A percentile compares a stretch with the other conserved stretches of the same genome.
Evolutionary conservation across 1,140 invertebrate genomes (phyloP).

Genomic region (Drosophila pachea): DNA sequence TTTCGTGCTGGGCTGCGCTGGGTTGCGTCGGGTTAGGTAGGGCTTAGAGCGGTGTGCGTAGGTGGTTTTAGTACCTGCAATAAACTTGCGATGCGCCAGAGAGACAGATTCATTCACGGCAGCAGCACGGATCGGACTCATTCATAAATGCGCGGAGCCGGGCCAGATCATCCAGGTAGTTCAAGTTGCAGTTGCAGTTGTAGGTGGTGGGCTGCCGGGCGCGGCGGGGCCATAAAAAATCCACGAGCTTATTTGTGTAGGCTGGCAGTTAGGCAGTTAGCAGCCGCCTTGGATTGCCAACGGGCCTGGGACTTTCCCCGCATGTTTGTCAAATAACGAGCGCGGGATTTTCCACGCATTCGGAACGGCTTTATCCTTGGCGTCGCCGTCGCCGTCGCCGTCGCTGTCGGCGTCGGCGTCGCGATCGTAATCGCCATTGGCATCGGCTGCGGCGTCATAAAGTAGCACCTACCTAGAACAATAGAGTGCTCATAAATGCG

Average conservation of each 20-base stretch:
- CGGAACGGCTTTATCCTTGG: slow-evolving; percentile 7
- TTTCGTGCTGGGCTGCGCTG: slow-evolving; percentile 2
- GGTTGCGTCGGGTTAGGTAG: slow-evolving; percentile 45
- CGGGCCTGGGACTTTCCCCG: slow-evolving; percentile 54
- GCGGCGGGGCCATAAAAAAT: slow-evolving; percentile 50
- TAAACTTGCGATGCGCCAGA: slow-evolving; percentile 35
- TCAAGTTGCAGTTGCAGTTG: slow-evolving; percentile 15
- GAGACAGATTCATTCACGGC: slow-evolving; percentile 57
- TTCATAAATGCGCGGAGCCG: slow-evolving; percentile 63
- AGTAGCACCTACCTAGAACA: slow-evolving; percentile 65
- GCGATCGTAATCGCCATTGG: slow-evolving; percentile 1
- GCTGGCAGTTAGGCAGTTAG: slow-evolving; percentile 62
- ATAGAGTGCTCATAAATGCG: slow-evolving; percentile 50
- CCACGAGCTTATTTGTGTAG: slow-evolving; percentile 70
- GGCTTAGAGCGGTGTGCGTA: slow-evolving; percentile 29
- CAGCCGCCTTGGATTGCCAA: slow-evolving; percentile 49
- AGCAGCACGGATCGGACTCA: slow-evolving; percentile 45
- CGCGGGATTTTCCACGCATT: slow-evolving; percentile 64
- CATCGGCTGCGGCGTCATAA: slow-evolving; percentile 40
- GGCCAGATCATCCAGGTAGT: slow-evolving; percentile 10
- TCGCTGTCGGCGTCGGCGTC: slow-evolving; percentile 7
- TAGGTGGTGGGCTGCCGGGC: slow-evolving; percentile 24
- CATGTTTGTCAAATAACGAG: slow-evolving; percentile 62
- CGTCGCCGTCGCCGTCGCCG: not conserved
- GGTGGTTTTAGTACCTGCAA: slow-evolving; percentile 63